Evolutionary conservation across 2,888 invertebrate genomes (phyloP).

Genomic region (Acrocyrtus sp.): DNA sequence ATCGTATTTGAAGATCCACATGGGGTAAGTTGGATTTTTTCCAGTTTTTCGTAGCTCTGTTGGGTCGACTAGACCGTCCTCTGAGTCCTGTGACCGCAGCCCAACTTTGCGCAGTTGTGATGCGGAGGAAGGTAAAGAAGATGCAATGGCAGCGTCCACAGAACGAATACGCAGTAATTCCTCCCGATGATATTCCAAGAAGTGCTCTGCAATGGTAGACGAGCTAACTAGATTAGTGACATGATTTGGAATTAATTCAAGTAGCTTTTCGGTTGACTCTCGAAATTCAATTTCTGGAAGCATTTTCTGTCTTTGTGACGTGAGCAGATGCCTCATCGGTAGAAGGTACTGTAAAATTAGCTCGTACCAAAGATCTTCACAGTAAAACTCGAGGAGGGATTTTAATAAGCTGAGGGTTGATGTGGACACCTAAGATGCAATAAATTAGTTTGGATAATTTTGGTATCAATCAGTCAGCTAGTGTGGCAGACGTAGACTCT

Average conservation of each 20-base stretch:
- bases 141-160: constrained; percentile 20
- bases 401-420: constrained; percentile 58
- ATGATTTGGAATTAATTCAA: constrained; percentile 53
- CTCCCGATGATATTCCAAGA: constrained; percentile 50
- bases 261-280: constrained; percentile 56
- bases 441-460: too few species aligned
- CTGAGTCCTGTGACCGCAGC: constrained; percentile 4
- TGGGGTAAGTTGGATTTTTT: constrained; percentile 51
- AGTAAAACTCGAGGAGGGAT: constrained; percentile 58
- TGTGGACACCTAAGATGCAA: constrained; percentile 34
- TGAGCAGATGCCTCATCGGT: constrained; percentile 60
- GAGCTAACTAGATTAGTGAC: constrained; percentile 41
- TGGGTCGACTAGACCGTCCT: background rate
- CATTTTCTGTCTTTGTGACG: constrained; percentile 52
- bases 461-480: too few species aligned
- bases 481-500: too few species aligned
- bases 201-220: constrained; percentile 46
- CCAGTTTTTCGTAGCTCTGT: constrained; percentile 3
- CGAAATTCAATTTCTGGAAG: constrained; percentile 57
- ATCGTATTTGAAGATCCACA: constrained; percentile 59
- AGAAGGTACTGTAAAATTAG: constrained; percentile 56
- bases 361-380: constrained; percentile 62
- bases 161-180: constrained; percentile 44
- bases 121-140: constrained; percentile 22
- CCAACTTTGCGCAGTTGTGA: constrained; percentile 30